phyloP scores from a whole-genome alignment of 2,888 invertebrate species.

The Phymatocera aterrima region DNA sequence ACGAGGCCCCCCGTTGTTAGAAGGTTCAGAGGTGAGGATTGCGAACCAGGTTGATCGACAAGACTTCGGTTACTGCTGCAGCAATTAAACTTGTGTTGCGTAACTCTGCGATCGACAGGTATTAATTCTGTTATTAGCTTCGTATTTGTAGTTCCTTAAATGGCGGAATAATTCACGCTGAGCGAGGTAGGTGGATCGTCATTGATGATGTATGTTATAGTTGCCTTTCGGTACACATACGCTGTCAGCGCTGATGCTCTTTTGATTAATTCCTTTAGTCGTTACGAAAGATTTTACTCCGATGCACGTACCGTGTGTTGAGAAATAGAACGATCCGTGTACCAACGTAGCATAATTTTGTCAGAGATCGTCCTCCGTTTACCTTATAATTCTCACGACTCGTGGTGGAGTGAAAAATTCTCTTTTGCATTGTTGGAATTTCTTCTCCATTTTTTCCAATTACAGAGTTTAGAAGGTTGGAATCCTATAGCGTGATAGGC shows the following conservation, averaged over 20 bases:
- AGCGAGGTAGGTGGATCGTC: constrained; percentile 11
- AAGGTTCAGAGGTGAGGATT: constrained; percentile 13
- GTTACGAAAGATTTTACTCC: neutral
- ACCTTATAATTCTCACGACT: constrained; percentile 18
- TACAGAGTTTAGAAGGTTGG: neutral
- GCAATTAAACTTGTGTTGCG: neutral
- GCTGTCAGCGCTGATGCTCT: neutral
- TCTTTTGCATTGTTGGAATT: neutral
- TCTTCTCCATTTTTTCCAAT: neutral
- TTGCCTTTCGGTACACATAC: neutral
- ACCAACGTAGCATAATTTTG: neutral
- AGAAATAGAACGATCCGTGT: neutral
- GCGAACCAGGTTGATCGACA: constrained; percentile 9
- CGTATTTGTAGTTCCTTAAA: neutral
- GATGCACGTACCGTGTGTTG: neutral
- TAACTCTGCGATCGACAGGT: neutral
- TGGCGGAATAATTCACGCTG: constrained; percentile 20
- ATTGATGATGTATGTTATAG: no score
- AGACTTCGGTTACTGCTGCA: constrained; percentile 27
- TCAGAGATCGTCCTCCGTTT: constrained; percentile 22
- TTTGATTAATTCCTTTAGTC: constrained; percentile 14
- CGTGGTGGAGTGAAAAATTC: neutral
- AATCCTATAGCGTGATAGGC: neutral
- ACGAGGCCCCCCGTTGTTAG: constrained; percentile 23
- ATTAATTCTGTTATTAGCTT: constrained; percentile 30